These are phyloP conservation scores for Miichthys miiuy DNA, from an alignment of 2,797 vertebrate genomes.

Conservation along the genomic window DNA sequence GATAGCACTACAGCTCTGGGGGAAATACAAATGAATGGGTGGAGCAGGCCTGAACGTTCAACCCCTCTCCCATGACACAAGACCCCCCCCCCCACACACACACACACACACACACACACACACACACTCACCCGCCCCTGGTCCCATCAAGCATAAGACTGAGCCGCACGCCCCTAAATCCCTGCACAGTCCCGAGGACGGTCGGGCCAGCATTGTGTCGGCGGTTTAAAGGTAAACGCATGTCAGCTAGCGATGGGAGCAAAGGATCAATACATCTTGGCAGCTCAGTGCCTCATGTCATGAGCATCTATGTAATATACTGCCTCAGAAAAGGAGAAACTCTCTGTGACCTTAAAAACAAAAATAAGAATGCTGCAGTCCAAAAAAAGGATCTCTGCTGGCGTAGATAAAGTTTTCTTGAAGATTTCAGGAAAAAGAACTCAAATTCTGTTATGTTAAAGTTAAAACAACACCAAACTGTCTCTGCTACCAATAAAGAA, in stretches of 20 bases:
- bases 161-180: slow-evolving; percentile 21
- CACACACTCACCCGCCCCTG: not conserved
- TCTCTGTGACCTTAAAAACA: slow-evolving; percentile 42
- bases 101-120: not conserved
- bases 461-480: not conserved
- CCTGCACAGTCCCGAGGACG: slow-evolving; percentile 13
- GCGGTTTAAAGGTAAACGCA: slow-evolving; percentile 21
- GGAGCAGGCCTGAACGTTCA: slow-evolving; percentile 23
- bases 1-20: not conserved
- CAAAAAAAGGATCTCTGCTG: not conserved
- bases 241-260: slow-evolving; percentile 27
- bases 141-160: slow-evolving; percentile 40
- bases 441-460: not conserved
- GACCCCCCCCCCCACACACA: not conserved
- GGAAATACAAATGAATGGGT: slow-evolving; percentile 25
- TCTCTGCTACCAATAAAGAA: not conserved
- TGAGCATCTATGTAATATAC: slow-evolving; percentile 48
- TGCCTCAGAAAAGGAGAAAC: slow-evolving; percentile 40
- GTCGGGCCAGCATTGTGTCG: slow-evolving; percentile 25
- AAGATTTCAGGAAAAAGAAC: not conserved
- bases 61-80: slow-evolving; percentile 19
- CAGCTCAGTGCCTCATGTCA: slow-evolving; percentile 44
- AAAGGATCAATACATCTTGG: slow-evolving; percentile 51
- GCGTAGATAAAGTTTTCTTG: not conserved
- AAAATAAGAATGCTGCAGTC: slow-evolving; percentile 8